Evolutionary conservation across 2,888 invertebrate species (phyloP), one percentile per base, ranked within the genome.

Genomic region (Diaprepes abbreviatus): DNA sequence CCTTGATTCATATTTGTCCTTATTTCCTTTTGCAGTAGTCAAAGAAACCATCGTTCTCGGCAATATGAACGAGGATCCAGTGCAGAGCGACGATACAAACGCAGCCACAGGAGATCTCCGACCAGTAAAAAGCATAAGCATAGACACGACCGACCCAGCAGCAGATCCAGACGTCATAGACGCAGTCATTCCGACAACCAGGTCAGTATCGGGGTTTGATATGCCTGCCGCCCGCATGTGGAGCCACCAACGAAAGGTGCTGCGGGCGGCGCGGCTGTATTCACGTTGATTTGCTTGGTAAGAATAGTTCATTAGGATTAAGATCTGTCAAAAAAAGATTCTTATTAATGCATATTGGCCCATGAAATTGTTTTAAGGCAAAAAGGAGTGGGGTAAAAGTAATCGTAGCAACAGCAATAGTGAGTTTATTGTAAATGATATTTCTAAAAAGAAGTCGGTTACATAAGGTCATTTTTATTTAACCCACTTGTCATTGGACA

Each of bases 91-190:
- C 91, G 94, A 76, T 94, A 93, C 84, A 95, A 94, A 85, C 90
- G 94, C 78, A 93, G 93, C 80, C 91, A 93, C 83, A 91, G 93
- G 76, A 90, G 94, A 83, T 93, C 94, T 75, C 93, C 93, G 74
- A 91, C 92, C 72, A 91, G 91, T 77, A 91, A 92, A 80, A 91
- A 91, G 81, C 89, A 92, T 76, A 89, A 92, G 76, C 90, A 92
- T 80, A 89, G 90, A 80, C 91, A 92, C 83, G 87, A 88, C 69
- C 87, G 88, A 79, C 86, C 87, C 75, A 78, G 82, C 67, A 78
- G 80, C 69, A 78, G 81, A 74, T 59, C 62, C 14, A 82, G 83
- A 68, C 83, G 82, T 74, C 79, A 67, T 50, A 77, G 81, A 68
- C 86, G 84, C 85, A 88, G 84, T 76, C 87, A 81, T 83, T 88